phyloP scores from a whole-genome alignment of 2,797 vertebrate species.

The Phalloptychus januarius region DNA sequence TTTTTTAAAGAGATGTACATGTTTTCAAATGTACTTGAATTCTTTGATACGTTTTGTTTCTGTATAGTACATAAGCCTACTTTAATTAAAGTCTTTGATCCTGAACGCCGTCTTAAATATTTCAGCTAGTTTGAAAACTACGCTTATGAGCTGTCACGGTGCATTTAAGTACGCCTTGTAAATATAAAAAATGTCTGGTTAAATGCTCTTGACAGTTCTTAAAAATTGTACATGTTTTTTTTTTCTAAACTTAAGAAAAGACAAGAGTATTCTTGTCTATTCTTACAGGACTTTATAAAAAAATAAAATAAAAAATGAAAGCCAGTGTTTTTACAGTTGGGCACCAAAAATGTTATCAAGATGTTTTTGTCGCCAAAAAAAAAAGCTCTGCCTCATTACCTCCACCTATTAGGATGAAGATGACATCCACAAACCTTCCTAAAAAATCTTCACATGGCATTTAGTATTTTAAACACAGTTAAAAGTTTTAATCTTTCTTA shows the following conservation, averaged over 20 bases:
- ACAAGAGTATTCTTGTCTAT: neutral
- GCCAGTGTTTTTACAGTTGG: neutral
- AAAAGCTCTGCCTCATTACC: neutral
- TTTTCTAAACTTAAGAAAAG: neutral
- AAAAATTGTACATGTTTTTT: neutral
- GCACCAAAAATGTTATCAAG: too few species aligned
- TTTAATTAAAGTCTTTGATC: constrained; percentile 73
- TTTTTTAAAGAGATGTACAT: constrained; percentile 60
- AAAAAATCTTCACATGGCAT: neutral
- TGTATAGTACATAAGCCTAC: constrained; percentile 71
- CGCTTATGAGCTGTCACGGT: neutral
- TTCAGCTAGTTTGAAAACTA: neutral
- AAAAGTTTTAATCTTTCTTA: neutral
- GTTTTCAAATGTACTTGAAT: constrained; percentile 78
- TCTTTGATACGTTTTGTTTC: constrained; percentile 66
- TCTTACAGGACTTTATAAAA: neutral
- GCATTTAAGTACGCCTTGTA: neutral
- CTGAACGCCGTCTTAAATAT: constrained; percentile 12
- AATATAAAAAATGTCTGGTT: neutral
- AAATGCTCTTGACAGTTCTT: neutral
- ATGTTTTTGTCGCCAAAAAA: neutral
- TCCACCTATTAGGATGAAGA: neutral
- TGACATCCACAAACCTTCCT: neutral
- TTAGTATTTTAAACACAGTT: neutral
- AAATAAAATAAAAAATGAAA: neutral